Percentiles rank a stretch among this genome's conserved stretches.
These are phyloP conservation scores for Pentamera pediparva DNA, from an alignment of 53 echinoderm and acorn worm species.

Conservation along the genomic window DNA sequence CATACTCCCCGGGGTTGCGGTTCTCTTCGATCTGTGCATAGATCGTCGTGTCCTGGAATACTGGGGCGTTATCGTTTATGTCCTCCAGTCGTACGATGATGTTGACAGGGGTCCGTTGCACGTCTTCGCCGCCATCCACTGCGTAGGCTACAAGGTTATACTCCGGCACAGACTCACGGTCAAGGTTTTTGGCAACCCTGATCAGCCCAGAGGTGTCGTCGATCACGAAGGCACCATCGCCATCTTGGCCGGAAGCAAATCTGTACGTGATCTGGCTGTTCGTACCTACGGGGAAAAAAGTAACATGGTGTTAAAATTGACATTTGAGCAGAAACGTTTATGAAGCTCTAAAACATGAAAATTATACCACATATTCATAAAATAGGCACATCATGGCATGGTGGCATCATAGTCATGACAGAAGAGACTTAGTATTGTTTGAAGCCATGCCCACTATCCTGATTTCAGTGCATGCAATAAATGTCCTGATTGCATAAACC, in stretches of 20 bases:
- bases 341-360: not conserved
- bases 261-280: constrained; percentile 84
- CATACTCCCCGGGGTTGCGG: constrained; percentile 62
- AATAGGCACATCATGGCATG: too few relatives aligned
- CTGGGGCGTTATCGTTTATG: constrained; percentile 87
- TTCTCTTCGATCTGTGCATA: constrained; percentile 75
- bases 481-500: too few relatives aligned
- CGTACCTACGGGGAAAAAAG: constrained; percentile 50
- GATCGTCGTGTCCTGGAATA: constrained; percentile 42
- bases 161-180: constrained; percentile 70
- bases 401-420: too few relatives aligned
- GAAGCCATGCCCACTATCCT: too few relatives aligned
- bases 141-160: constrained; percentile 77
- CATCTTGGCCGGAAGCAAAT: constrained; percentile 78
- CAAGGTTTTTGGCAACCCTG: constrained; percentile 65
- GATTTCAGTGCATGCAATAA: too few relatives aligned
- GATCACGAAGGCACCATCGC: constrained; percentile 85
- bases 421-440: too few relatives aligned
- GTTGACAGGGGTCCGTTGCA: constrained; percentile 48
- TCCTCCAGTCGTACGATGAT: constrained; percentile 62
- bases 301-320: too few relatives aligned
- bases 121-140: constrained; percentile 63
- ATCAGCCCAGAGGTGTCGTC: constrained; percentile 88
- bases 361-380: too few relatives aligned
- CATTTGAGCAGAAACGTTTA: not conserved